phyloP scores from a whole-genome alignment of 2,113 vertebrate species.

The Callaeas wilsoni region DNA sequence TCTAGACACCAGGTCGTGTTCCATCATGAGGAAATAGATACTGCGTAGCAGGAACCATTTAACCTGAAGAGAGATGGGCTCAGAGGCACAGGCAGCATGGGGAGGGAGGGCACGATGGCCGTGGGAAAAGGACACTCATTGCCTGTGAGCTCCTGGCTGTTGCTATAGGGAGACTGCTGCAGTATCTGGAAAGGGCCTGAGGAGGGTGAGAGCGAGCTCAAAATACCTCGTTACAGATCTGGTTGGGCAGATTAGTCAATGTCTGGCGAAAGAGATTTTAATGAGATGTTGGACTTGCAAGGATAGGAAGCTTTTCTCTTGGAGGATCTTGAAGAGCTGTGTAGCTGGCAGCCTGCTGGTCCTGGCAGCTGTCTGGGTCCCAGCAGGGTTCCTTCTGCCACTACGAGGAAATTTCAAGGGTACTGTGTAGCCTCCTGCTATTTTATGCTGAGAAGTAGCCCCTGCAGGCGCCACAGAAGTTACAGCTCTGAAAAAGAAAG shows the following conservation, averaged over 20 bases:
- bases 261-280: neutral
- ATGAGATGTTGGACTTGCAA: neutral
- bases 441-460: neutral
- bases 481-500: neutral
- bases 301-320: neutral
- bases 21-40: neutral
- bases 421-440: neutral
- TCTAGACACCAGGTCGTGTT: neutral
- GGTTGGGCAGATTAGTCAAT: neutral
- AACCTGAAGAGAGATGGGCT: neutral
- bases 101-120: neutral
- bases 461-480: neutral
- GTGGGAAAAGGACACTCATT: neutral
- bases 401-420: neutral
- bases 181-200: neutral
- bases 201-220: neutral
- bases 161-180: neutral
- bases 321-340: neutral
- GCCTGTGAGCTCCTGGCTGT: neutral
- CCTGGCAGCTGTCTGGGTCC: neutral
- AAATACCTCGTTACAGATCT: neutral
- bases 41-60: neutral
- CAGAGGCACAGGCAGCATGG: neutral
- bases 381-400: neutral
- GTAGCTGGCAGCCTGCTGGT: neutral